Percentiles rank a stretch among this genome's conserved stretches.
Conservation (phyloP, 2,797 vertebrate genomes). For the Microctenopoma lineatum region DNA sequence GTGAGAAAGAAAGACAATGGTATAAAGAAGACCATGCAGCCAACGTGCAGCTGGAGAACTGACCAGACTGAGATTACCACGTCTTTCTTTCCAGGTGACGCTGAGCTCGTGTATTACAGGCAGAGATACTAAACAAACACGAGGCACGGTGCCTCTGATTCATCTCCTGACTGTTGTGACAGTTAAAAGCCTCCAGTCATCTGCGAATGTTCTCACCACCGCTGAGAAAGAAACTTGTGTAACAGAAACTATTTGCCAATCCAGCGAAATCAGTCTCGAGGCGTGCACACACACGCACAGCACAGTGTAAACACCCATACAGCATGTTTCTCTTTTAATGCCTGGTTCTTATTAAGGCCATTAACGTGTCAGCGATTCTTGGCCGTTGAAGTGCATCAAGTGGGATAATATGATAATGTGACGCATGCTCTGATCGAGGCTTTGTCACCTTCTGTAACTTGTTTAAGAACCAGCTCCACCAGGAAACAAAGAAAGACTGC, state of each 20-base stretch:
- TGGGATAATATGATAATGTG: conserved; percentile 47
- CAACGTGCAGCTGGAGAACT: no score
- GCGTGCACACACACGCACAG: conserved; percentile 19
- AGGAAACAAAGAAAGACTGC: conserved; percentile 36
- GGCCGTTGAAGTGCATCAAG: conserved; percentile 48
- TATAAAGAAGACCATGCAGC: no score
- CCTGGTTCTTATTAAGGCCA: conserved; percentile 47
- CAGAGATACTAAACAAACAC: neutral
- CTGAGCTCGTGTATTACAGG: neutral
- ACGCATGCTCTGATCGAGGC: conserved; percentile 33
- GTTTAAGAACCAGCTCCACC: conserved; percentile 56
- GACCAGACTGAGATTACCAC: no score
- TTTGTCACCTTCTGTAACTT: conserved; percentile 27
- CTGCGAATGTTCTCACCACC: conserved; percentile 31
- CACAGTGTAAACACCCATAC: conserved; percentile 18
- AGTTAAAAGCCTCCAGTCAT: conserved; percentile 15
- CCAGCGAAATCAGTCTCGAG: conserved; percentile 11
- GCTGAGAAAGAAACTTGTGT: conserved; percentile 27
- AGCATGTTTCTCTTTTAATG: conserved; percentile 6
- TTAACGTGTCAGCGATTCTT: conserved; percentile 52
- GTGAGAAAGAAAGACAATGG: no score
- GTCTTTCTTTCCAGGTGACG: neutral
- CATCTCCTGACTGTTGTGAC: conserved; percentile 5
- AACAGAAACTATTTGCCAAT: conserved; percentile 36
- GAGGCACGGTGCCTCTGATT: neutral